Base-by-base conservation (phyloP, 2,797 vertebrate genomes). In the Coreius guichenoti region DNA sequence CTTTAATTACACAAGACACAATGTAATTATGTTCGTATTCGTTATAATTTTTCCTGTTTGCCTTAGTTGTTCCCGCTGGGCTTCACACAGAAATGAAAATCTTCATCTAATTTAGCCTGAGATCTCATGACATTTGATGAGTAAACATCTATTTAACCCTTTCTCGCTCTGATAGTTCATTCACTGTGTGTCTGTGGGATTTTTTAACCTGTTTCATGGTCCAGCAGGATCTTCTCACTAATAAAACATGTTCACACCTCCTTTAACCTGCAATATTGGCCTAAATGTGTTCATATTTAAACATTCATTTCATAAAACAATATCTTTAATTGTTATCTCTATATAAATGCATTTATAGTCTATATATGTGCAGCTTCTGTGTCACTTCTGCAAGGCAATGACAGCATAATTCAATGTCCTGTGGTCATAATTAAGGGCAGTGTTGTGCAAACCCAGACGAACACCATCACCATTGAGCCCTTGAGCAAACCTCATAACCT, bases 11-110 rank as follows among this genome's bases (percentile, higher is more conserved):
- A 72, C 17, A 14, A 81, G 80, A 72, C 36, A 29, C 51, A 23
- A 45, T 81, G 49, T 43, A 21, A 56, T 72, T 81, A 81, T 58
- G 9, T 56, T 81, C 33, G 31, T 58, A 45, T 72, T 23, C 4
- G 11, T 73, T 69, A 49, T 74, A 13, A 9, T 74, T 63, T 63
- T 63, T 49, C 39, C 56, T 82, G 69, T 82, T 63, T 82, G 81
- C 26, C 51, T 1, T 13, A 5, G n/a, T 23, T 47, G 51, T 47
- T n/a, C 17, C 69, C 13, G 11, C 68, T 47, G 26, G n/a, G 69
- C 51, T 45, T 58, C 26, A 19, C 21, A 33, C n/a, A 19, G 70
- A 61, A 73, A 73, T 43, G 16, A 43, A 56, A 43, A 45, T 23
- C 33, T 39, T 73, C 4, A 45, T 82, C 36, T 73, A 73, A 82